phyloP scores from a whole-genome alignment of 2,888 invertebrate species.

The Aricia artaxerxes region DNA sequence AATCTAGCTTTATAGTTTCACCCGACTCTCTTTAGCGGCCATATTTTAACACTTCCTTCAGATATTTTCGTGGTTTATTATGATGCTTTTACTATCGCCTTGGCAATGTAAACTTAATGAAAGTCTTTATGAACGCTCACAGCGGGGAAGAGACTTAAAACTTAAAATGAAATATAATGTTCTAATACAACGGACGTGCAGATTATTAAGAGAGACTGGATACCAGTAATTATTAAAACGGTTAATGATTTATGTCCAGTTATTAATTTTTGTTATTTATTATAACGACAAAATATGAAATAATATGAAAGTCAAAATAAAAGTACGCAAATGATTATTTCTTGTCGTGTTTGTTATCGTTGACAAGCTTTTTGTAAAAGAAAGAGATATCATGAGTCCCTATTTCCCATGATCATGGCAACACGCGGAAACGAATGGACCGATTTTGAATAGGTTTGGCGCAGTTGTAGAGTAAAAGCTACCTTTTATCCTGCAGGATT shows the following conservation, averaged over 20 bases:
- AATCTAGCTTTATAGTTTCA: not conserved
- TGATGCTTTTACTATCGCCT: conserved; percentile 22
- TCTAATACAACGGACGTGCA: conserved; percentile 27
- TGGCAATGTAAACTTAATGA: conserved; percentile 37
- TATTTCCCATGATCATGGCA: too few relatives aligned
- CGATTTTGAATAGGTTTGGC: too few relatives aligned
- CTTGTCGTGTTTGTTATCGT: too few relatives aligned
- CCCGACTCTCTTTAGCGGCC: not conserved
- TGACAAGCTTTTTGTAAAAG: too few relatives aligned
- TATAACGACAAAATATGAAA: not conserved
- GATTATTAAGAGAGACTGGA: conserved; percentile 27
- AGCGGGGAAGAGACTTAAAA: conserved; percentile 35
- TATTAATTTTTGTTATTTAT: conserved; percentile 14
- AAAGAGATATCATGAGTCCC: too few relatives aligned
- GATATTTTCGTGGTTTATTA: not conserved
- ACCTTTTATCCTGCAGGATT: too few relatives aligned
- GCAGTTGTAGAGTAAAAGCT: too few relatives aligned
- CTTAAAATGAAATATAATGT: conserved; percentile 40
- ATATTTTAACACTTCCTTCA: not conserved
- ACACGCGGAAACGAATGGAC: too few relatives aligned
- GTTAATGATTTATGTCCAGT: conserved; percentile 27
- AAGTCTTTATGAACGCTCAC: conserved; percentile 40
- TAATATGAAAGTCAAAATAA: not conserved
- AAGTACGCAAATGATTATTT: too few relatives aligned
- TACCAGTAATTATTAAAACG: conserved; percentile 27